A percentile compares a stretch with the other conserved stretches of the same genome.
Evolutionary conservation across 2,113 vertebrate genomes (phyloP).

Genomic region (Neogale vison): DNA sequence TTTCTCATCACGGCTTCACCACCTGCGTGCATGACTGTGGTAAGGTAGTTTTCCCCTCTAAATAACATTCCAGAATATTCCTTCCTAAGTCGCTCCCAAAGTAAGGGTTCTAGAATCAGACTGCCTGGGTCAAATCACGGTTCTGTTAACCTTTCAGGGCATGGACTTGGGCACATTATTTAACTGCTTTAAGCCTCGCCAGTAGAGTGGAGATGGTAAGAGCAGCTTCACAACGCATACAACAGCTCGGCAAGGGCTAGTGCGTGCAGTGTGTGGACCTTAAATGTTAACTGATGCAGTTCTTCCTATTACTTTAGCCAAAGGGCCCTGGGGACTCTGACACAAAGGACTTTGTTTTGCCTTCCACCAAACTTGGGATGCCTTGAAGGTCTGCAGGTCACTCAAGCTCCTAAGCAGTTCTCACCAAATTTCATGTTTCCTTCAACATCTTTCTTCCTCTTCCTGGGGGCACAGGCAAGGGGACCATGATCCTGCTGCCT

Average conservation of each 20-base stretch:
- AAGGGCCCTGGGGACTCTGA: background rate
- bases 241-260: fast-evolving
- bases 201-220: background rate
- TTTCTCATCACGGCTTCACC: background rate
- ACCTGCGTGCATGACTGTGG: background rate
- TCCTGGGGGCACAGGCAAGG: background rate
- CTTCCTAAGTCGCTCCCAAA: background rate
- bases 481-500: background rate
- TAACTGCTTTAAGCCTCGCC: background rate
- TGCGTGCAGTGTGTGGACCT: background rate
- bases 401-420: background rate
- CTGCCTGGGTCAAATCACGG: background rate
- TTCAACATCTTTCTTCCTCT: background rate
- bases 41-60: background rate
- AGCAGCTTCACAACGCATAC: background rate
- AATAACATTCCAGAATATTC: background rate
- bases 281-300: background rate
- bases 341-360: background rate
- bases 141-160: background rate
- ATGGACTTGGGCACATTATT: background rate
- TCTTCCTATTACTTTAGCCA: background rate
- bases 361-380: background rate
- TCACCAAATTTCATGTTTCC: background rate
- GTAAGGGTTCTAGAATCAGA: background rate
- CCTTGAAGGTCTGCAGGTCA: background rate